Conservation (phyloP, 2,113 vertebrate genomes). For the Alces alces region DNA sequence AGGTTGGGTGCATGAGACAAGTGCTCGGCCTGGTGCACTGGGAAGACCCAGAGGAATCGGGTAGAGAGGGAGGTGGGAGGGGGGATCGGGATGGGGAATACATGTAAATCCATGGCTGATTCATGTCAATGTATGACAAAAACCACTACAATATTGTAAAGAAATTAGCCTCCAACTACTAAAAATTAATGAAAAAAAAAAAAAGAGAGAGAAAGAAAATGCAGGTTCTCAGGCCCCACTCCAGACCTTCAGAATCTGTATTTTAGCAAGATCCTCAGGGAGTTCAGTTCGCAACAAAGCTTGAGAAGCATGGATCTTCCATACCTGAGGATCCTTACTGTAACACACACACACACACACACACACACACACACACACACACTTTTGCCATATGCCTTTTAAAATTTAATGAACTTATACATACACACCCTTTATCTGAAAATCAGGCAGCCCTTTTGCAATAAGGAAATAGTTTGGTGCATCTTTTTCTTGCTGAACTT, state of each 20-base stretch:
- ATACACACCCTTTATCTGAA: neutral
- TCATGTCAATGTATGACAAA: too few relatives aligned
- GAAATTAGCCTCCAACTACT: too few relatives aligned
- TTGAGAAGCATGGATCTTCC: neutral
- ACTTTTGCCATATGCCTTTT: neutral
- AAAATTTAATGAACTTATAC: neutral
- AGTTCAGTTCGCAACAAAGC: neutral
- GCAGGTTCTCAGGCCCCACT: neutral
- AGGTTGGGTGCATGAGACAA: too few relatives aligned
- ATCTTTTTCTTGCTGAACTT: constrained; percentile 12
- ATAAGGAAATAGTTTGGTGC: neutral
- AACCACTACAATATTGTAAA: too few relatives aligned
- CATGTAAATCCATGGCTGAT: too few relatives aligned
- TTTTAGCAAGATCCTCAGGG: neutral
- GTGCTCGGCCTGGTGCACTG: too few relatives aligned
- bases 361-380: neutral
- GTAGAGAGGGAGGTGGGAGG: too few relatives aligned
- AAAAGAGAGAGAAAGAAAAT: neutral
- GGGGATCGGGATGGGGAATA: too few relatives aligned
- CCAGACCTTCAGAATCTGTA: neutral
- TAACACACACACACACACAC: neutral
- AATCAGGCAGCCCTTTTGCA: neutral
- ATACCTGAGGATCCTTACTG: neutral
- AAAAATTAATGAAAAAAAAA: too few relatives aligned
- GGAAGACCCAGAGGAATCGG: too few relatives aligned